Evolutionary conservation across 2,888 invertebrate species (phyloP).

Genomic region (Monopis laevigella): DNA sequence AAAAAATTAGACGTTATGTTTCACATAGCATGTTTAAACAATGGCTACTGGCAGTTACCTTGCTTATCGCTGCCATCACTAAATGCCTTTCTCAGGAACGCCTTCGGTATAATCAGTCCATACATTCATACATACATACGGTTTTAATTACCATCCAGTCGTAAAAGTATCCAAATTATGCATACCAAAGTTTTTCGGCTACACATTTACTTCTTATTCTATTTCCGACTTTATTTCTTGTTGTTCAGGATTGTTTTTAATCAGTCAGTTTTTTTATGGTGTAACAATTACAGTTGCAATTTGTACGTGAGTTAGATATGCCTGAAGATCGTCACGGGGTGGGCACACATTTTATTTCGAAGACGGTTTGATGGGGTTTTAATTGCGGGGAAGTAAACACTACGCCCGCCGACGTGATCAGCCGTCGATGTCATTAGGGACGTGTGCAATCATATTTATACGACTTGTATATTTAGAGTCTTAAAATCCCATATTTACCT

Average conservation of each 20-base stretch:
- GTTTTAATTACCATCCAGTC: constrained; percentile 37
- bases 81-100: constrained; percentile 51
- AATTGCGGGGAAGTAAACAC: constrained; percentile 45
- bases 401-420: constrained; percentile 35
- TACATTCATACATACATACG: constrained; percentile 34
- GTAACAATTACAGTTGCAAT: no score
- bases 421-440: constrained; percentile 2
- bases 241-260: no score
- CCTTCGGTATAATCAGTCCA: constrained; percentile 23
- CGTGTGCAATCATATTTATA: no score
- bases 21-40: constrained; percentile 55
- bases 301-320: constrained; percentile 35
- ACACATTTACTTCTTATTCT: constrained; percentile 4
- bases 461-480: no score
- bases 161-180: constrained; percentile 11
- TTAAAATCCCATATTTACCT: no score
- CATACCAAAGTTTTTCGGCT: constrained; percentile 6
- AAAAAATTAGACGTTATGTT: constrained; percentile 27
- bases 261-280: no score
- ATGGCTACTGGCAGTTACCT: constrained; percentile 55
- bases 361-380: constrained; percentile 38
- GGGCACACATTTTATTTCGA: constrained; percentile 22
- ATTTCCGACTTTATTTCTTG: no score
- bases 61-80: constrained; percentile 51
- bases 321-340: constrained; percentile 51